phyloP scores from a whole-genome alignment of 2,888 invertebrate species.

The Villa cingulata region DNA sequence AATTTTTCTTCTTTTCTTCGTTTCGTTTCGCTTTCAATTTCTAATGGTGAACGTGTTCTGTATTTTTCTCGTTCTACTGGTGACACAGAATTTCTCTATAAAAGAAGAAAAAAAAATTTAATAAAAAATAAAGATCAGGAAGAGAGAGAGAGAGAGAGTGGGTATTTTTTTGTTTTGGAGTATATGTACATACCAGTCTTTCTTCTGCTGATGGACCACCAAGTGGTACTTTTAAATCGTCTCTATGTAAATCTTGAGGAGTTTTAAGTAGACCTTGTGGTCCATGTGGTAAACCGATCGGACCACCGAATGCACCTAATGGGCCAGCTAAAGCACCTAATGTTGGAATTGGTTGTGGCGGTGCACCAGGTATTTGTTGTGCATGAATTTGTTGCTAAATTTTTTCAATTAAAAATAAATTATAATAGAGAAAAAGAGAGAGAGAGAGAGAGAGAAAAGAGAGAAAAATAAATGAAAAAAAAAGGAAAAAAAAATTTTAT shows the following conservation, averaged over 20 bases:
- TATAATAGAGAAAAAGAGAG: too few relatives aligned
- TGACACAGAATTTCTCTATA: slow-evolving; percentile 64
- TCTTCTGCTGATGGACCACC: slow-evolving; percentile 46
- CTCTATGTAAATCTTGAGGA: slow-evolving; percentile 36
- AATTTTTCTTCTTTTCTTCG: slow-evolving; percentile 78
- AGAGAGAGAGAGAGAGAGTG: slow-evolving; percentile 7
- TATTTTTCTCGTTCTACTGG: slow-evolving; percentile 73
- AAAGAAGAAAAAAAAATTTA: slow-evolving; percentile 7
- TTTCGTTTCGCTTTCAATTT: slow-evolving; percentile 59
- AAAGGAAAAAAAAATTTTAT: too few relatives aligned
- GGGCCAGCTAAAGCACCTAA: slow-evolving; percentile 36
- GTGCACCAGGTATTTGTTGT: slow-evolving; percentile 57
- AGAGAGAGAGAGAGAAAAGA: too few relatives aligned
- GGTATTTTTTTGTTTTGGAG: too few relatives aligned
- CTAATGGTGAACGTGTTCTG: slow-evolving; percentile 63
- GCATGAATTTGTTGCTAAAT: slow-evolving; percentile 82
- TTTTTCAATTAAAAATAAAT: too few relatives aligned
- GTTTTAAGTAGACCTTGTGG: slow-evolving; percentile 36
- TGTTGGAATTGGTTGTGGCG: slow-evolving; percentile 38
- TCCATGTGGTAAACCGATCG: slow-evolving; percentile 35
- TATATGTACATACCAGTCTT: slow-evolving; percentile 41
- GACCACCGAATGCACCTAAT: slow-evolving; percentile 34
- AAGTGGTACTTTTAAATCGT: slow-evolving; percentile 35
- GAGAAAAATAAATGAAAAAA: too few relatives aligned
- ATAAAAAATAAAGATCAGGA: too few relatives aligned